Percentiles rank a stretch among this genome's conserved stretches.
Conservation (phyloP, 2,888 invertebrate species). For the Trilocha varians region DNA sequence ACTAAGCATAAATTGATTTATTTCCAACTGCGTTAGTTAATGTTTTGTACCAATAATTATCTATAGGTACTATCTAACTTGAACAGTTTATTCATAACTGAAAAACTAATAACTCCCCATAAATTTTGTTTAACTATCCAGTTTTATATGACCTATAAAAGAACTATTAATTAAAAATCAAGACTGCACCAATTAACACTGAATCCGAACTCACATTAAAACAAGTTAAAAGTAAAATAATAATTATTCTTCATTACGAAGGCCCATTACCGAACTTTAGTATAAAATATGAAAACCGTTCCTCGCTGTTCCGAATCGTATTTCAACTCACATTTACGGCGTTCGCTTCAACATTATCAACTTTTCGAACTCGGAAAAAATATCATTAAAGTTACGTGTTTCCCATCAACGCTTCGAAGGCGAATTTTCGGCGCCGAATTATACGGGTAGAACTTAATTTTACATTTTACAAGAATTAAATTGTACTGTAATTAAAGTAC, state of each 20-base stretch:
- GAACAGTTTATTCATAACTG: too few species aligned
- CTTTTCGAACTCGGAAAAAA: constrained; percentile 1
- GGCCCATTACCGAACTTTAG: neutral
- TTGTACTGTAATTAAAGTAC: neutral
- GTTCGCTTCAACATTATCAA: constrained; percentile 3
- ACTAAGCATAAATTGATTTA: too few species aligned
- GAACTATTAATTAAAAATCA: neutral
- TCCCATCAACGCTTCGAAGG: neutral
- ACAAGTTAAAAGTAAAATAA: neutral
- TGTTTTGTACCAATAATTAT: too few species aligned
- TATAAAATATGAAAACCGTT: neutral
- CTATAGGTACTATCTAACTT: too few species aligned
- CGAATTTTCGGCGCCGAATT: constrained; percentile 8
- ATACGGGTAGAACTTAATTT: neutral
- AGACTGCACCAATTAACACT: neutral
- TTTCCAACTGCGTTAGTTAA: too few species aligned
- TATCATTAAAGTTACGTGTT: constrained; percentile 2
- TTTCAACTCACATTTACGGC: neutral
- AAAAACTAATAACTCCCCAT: too few species aligned
- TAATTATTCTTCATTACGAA: neutral
- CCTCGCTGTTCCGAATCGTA: neutral
- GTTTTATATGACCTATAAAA: neutral
- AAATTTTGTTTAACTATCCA: too few species aligned
- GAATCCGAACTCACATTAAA: neutral
- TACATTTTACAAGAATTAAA: neutral